phyloP scores from a whole-genome alignment of 2,888 invertebrate species.

The Dicyrtomina minuta region DNA sequence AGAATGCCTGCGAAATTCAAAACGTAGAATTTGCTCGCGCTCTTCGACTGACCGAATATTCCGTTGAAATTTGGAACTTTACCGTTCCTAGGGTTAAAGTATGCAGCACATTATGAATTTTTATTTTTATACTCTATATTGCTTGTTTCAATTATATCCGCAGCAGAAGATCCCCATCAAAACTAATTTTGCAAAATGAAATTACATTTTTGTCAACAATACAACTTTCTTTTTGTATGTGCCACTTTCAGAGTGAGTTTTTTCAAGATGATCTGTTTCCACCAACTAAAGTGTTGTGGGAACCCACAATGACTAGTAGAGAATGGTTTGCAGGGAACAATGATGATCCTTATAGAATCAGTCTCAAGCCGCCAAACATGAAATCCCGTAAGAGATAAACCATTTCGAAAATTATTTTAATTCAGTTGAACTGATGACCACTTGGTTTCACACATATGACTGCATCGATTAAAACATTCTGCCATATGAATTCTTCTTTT shows the following conservation, averaged over 20 bases:
- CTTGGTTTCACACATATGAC: too few species aligned
- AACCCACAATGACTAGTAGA: slow-evolving; percentile 68
- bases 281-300: slow-evolving; percentile 84
- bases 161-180: too few species aligned
- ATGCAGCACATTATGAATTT: slow-evolving; percentile 37
- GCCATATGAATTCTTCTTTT: neutral
- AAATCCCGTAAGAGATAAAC: slow-evolving; percentile 66
- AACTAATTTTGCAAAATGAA: too few species aligned
- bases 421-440: too few species aligned
- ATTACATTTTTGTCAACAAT: too few species aligned
- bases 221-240: too few species aligned
- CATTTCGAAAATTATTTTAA: neutral
- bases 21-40: slow-evolving; percentile 93
- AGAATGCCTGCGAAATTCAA: slow-evolving; percentile 82
- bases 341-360: slow-evolving; percentile 65
- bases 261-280: slow-evolving; percentile 99
- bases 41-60: slow-evolving; percentile 86
- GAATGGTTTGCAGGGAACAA: slow-evolving; percentile 78
- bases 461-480: neutral
- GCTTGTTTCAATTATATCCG: too few species aligned
- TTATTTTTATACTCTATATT: too few species aligned
- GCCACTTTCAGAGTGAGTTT: slow-evolving; percentile 87
- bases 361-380: slow-evolving; percentile 86
- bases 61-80: slow-evolving; percentile 89
- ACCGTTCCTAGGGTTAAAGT: slow-evolving; percentile 95